Conservation (phyloP, 1,140 invertebrate genomes). For the Brachystomella parvula region DNA sequence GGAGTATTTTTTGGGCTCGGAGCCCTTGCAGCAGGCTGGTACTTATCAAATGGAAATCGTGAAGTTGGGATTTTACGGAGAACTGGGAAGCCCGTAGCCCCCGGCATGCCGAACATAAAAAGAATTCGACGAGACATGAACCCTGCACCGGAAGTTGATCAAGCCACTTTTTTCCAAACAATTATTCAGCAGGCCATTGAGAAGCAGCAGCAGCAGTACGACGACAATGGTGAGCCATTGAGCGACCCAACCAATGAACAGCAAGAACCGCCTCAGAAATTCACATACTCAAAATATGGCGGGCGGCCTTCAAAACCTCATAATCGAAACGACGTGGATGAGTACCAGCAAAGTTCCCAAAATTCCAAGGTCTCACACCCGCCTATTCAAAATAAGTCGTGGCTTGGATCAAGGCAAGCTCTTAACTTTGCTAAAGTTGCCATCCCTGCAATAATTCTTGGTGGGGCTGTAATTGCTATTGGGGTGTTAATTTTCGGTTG, state of each 20-base stretch:
- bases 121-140: conserved; percentile 4
- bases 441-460: conserved; percentile 33
- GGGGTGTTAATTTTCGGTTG: conserved; percentile 33
- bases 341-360: conserved; percentile 7
- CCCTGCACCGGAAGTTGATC: conserved; percentile 30
- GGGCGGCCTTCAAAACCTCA: too few species aligned
- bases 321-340: conserved; percentile 5
- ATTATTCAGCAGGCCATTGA: conserved; percentile 37
- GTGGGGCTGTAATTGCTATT: conserved; percentile 33
- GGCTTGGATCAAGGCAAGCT: conserved; percentile 19
- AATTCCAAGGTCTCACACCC: conserved; percentile 22
- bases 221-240: conserved; percentile 3
- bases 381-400: conserved; percentile 25
- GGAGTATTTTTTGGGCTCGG: conserved; percentile 68
- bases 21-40: conserved; percentile 63
- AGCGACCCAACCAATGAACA: neutral
- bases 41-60: conserved; percentile 49
- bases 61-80: conserved; percentile 41
- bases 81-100: conserved; percentile 39
- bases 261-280: neutral
- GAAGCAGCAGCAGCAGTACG: conserved; percentile 33
- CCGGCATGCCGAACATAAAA: conserved; percentile 38
- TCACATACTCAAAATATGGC: neutral
- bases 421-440: conserved; percentile 37
- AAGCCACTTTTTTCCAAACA: conserved; percentile 36